Evolutionary conservation across 37 sponge, comb jelly and placozoan genomes (phyloP).

Genomic region (Hexactinellida sp.): DNA sequence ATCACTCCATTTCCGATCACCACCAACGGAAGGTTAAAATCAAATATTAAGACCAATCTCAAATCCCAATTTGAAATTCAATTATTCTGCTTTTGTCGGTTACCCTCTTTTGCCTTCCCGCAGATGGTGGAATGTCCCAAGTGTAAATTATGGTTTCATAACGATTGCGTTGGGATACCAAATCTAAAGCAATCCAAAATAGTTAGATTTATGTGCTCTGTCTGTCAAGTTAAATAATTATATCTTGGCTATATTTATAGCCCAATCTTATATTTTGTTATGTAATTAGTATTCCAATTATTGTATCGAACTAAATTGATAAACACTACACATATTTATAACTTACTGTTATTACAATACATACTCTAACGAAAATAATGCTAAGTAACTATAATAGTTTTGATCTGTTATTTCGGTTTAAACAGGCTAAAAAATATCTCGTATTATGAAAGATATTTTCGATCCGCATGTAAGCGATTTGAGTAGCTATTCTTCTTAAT

Average conservation of each 20-base stretch:
- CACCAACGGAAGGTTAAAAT: background rate
- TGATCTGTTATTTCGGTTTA: background rate
- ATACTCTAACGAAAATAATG: no score
- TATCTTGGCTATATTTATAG: background rate
- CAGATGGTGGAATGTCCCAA: background rate
- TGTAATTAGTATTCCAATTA: background rate
- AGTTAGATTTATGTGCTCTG: background rate
- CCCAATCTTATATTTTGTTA: background rate
- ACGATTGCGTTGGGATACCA: background rate
- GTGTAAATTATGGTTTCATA: background rate
- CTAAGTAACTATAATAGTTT: background rate
- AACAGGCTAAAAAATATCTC: background rate
- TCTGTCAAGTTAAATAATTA: background rate
- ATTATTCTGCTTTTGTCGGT: background rate
- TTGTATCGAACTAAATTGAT: no score
- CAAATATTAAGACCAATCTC: background rate
- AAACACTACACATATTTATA: no score
- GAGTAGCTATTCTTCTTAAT: background rate
- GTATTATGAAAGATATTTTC: background rate
- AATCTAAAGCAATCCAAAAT: background rate
- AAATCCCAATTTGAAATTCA: background rate
- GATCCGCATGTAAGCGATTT: background rate
- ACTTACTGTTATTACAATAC: no score
- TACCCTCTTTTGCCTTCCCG: background rate
- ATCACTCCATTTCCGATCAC: no score